Conservation (phyloP, 2,888 invertebrate species). For the Tillus elongatus region DNA sequence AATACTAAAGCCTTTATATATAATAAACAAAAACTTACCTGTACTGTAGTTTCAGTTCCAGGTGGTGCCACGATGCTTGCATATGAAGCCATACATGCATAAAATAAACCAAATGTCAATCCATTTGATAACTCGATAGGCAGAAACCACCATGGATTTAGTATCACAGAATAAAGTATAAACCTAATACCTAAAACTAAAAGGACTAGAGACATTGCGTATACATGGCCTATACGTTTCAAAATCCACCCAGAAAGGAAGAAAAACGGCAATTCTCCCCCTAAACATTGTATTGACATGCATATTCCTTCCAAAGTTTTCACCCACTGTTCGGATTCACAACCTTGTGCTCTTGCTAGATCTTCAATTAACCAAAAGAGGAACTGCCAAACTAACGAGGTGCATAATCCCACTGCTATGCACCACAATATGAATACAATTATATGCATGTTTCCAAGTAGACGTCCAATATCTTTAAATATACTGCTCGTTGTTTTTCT, state of each 20-base stretch:
- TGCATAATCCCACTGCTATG: conserved; percentile 71
- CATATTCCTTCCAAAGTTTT: conserved; percentile 43
- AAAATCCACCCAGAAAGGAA: conserved; percentile 73
- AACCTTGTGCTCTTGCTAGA: conserved; percentile 45
- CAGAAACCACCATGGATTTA: conserved; percentile 75
- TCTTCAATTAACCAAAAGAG: conserved; percentile 79
- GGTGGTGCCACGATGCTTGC: conserved; percentile 74
- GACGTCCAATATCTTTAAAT: conserved; percentile 55
- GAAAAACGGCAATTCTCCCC: conserved; percentile 80
- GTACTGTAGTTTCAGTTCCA: conserved; percentile 79
- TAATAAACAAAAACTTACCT: too few species aligned
- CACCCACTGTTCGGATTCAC: conserved; percentile 36
- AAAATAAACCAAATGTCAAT: conserved; percentile 79
- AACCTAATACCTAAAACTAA: conserved; percentile 73
- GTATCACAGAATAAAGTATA: conserved; percentile 68
- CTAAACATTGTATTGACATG: conserved; percentile 57
- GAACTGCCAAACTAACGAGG: conserved; percentile 80
- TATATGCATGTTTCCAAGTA: conserved; percentile 58
- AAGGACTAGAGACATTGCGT: conserved; percentile 75
- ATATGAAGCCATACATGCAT: conserved; percentile 81
- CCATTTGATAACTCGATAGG: conserved; percentile 83
- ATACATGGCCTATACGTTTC: conserved; percentile 68
- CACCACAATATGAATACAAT: conserved; percentile 73
- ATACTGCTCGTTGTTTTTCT: conserved; percentile 58
- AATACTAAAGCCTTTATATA: too few species aligned